These are phyloP conservation scores for Cyclophora punctaria DNA, from an alignment of 2,888 invertebrate species.

Conservation along the genomic window DNA sequence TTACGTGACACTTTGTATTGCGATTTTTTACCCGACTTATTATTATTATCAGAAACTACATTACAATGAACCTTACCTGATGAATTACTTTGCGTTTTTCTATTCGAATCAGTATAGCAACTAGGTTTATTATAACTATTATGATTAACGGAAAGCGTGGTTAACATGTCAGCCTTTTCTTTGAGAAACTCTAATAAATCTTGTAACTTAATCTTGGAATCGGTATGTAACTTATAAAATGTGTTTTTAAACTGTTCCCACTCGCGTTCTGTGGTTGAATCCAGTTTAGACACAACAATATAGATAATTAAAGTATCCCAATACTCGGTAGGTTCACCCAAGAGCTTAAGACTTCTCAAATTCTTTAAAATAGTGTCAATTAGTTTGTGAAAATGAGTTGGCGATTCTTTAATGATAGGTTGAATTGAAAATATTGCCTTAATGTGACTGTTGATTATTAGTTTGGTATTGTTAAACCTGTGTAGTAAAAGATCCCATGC, in stretches of 20 bases:
- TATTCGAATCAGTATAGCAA: too few species aligned
- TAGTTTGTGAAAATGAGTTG: slow-evolving; percentile 9
- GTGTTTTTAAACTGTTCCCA: slow-evolving; percentile 13
- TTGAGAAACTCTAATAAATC: background rate
- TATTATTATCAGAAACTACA: too few species aligned
- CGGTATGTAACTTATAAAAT: slow-evolving; percentile 7
- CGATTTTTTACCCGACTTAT: too few species aligned
- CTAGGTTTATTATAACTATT: too few species aligned
- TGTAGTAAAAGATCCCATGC: slow-evolving; percentile 13
- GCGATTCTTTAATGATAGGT: slow-evolving; percentile 8
- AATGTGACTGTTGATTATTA: slow-evolving; percentile 2
- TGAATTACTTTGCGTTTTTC: too few species aligned
- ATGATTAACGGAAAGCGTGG: too few species aligned
- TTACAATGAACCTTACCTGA: too few species aligned
- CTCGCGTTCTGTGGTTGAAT: slow-evolving; percentile 14
- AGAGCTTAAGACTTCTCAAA: slow-evolving; percentile 10
- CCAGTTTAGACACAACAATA: slow-evolving; percentile 16
- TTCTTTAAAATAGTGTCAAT: slow-evolving; percentile 15
- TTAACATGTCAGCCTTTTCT: too few species aligned
- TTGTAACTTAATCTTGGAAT: background rate
- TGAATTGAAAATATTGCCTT: slow-evolving; percentile 1
- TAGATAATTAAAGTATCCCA: slow-evolving; percentile 22
- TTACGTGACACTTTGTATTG: too few species aligned
- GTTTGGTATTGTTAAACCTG: slow-evolving; percentile 3
- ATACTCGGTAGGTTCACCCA: slow-evolving; percentile 14